Conservation (phyloP, 1,140 invertebrate species). For the Pemphigus obesinymphae region DNA sequence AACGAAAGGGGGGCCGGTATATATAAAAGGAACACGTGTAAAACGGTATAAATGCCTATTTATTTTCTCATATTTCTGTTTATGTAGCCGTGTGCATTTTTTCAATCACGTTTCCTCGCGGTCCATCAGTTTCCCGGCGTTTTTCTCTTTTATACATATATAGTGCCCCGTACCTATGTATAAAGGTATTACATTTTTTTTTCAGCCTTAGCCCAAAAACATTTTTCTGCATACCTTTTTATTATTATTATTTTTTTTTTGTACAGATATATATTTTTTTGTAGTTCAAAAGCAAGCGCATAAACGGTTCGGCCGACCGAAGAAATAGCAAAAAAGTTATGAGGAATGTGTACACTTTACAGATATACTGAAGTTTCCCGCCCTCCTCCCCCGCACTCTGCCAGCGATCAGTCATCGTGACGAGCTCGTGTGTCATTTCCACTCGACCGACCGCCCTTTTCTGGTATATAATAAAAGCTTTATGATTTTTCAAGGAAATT, state of each 20-base stretch:
- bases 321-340: slow-evolving; percentile 12
- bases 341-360: neutral
- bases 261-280: too few relatives aligned
- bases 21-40: slow-evolving; percentile 7
- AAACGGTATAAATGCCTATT: slow-evolving; percentile 8
- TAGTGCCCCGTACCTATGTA: neutral
- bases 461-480: neutral
- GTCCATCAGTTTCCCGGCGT: neutral
- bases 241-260: neutral
- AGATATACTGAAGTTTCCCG: neutral
- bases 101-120: slow-evolving; percentile 26
- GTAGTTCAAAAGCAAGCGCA: neutral
- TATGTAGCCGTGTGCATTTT: neutral
- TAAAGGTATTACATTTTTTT: neutral
- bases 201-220: neutral
- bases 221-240: slow-evolving; percentile 10
- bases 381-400: too few relatives aligned
- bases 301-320: slow-evolving; percentile 19
- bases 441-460: neutral
- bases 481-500: neutral
- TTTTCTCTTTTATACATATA: neutral
- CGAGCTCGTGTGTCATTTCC: neutral
- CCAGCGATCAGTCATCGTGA: neutral
- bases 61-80: slow-evolving; percentile 18
- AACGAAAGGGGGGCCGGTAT: neutral